phyloP scores from a whole-genome alignment of 2,888 invertebrate species.

The Nezara viridula region DNA sequence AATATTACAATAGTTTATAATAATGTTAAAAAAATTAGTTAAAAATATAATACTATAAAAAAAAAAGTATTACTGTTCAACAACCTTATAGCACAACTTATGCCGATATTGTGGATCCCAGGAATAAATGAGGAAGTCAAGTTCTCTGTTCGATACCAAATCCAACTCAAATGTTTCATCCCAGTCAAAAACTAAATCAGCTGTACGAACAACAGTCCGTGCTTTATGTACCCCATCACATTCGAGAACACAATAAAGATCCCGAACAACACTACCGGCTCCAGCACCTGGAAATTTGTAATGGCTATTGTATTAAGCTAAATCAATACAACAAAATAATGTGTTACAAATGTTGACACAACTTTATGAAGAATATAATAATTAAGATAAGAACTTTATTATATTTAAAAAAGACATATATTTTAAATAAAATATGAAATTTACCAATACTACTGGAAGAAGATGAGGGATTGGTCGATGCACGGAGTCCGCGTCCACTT shows the following conservation, averaged over 20 bases:
- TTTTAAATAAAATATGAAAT: background rate
- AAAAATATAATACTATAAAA: background rate
- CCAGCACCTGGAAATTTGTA: conserved; percentile 68
- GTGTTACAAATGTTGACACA: background rate
- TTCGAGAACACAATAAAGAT: conserved; percentile 97
- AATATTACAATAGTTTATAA: background rate
- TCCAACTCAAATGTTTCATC: conserved; percentile 99
- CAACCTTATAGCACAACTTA: conserved; percentile 89
- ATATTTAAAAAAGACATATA: background rate
- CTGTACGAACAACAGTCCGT: conserved; percentile 94
- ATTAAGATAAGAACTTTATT: background rate
- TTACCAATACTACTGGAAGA: conserved; percentile 60
- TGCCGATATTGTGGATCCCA: conserved; percentile 99
- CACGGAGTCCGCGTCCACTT: conserved; percentile 88
- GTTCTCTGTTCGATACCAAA: conserved; percentile 91
- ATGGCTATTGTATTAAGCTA: conserved; percentile 16
- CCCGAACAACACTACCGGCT: conserved; percentile 75
- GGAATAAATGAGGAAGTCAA: conserved; percentile 96
- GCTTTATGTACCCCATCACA: conserved; percentile 97
- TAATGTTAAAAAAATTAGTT: background rate
- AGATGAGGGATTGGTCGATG: conserved; percentile 68
- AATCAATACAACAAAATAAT: background rate
- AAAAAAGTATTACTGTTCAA: background rate
- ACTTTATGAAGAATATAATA: background rate
- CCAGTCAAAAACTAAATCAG: conserved; percentile 98